Evolutionary conservation across 2,113 vertebrate genomes (phyloP), one percentile per base, ranked within the genome.

Genomic region (Larimichthys polyactis): DNA sequence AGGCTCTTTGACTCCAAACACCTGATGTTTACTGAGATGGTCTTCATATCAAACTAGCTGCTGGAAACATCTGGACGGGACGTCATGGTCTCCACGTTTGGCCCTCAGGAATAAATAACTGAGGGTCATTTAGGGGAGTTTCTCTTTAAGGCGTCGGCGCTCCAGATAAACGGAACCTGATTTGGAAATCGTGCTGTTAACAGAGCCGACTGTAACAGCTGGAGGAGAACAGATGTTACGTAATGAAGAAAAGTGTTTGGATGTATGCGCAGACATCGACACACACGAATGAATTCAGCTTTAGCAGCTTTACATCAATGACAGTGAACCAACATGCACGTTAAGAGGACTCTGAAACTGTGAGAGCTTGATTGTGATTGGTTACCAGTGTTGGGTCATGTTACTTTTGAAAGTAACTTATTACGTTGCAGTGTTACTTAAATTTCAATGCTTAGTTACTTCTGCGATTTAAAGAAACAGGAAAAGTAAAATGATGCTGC

Each of bases 151-250:
- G 19, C 49, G 20, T 64, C 59, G 0, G 76, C 14, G 4, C 44
- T 12, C 14, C 19, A 24, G 22, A 17, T 17, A 27, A 54, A 69
- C 57, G 32, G 12, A 75, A 17, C 9, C 16, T 9, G 64, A 75
- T 75, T n/a, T 49, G 52, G 12, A 59, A 74, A 60, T 12, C 20
- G n/a, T n/a, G n/a, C n/a, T n/a, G n/a, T n/a, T n/a, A n/a, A n/a
- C n/a, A n/a, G 29, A 11, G 27, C 48, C n/a, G 32, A 62, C 5
- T 58, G 64, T 29, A 73, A 72, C 78, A 78, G 73, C 76, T 85
- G 83, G 63, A 78, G 27, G 3, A 52, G 43, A 52, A 10, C 70
- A 70, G 69, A 69, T 70, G 68, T 86, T 79, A 66, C 69, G 12
- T 44, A 75, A 79, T 16, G 49, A 72, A 10, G 55, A 46, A 24